Evolutionary conservation across 2,797 vertebrate species (phyloP).

Genomic region (Premnoplex brunnescens): DNA sequence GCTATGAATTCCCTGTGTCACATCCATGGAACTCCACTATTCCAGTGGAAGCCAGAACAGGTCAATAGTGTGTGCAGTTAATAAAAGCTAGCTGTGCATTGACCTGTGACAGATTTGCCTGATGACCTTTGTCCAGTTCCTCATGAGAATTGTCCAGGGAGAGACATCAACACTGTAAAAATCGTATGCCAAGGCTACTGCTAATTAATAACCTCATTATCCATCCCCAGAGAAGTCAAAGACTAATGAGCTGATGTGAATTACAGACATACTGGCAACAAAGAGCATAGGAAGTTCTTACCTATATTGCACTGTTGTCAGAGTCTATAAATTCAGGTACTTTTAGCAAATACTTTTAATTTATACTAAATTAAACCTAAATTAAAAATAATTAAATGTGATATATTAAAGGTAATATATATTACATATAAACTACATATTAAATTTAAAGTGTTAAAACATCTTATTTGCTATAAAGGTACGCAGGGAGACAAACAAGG

Average conservation of each 20-base stretch:
- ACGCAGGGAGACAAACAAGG: not conserved
- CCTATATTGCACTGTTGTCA: not conserved
- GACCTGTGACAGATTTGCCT: not conserved
- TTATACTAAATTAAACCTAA: not conserved
- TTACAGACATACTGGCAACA: not conserved
- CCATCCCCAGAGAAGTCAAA: slow-evolving; percentile 4
- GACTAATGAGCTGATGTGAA: slow-evolving; percentile 22
- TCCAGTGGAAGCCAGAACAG: not conserved
- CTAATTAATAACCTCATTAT: slow-evolving; percentile 43
- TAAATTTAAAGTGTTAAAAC: not conserved
- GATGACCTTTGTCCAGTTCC: not conserved
- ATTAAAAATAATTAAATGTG: not conserved
- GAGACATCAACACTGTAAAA: not conserved
- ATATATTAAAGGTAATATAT: not conserved
- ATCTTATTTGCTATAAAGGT: not conserved
- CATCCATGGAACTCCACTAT: not conserved
- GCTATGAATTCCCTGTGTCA: not conserved
- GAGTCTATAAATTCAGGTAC: not conserved
- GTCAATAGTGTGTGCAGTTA: not conserved
- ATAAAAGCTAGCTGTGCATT: not conserved
- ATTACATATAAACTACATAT: not conserved
- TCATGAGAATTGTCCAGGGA: not conserved
- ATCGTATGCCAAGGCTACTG: not conserved
- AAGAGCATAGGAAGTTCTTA: not conserved
- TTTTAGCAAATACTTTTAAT: not conserved